A percentile compares a stretch with the other conserved stretches of the same genome.
Conservation (phyloP, 2,797 vertebrate genomes). For the Urophycis tenuis region DNA sequence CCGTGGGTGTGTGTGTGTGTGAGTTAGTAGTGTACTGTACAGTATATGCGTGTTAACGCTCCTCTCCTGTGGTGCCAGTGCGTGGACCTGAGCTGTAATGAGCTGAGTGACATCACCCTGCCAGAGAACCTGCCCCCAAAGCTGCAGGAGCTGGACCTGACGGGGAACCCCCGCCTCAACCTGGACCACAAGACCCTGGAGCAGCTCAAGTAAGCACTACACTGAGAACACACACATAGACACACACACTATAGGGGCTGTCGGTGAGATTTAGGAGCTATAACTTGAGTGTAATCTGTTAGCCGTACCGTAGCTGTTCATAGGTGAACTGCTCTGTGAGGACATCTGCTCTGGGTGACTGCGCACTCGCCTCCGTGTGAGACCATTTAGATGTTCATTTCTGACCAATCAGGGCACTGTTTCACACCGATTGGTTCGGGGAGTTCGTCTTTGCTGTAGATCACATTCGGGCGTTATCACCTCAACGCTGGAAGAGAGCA, state of each 20-base stretch:
- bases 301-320: not conserved
- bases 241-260: not conserved
- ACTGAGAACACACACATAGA: not conserved
- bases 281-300: not conserved
- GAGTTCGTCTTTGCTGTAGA: not conserved
- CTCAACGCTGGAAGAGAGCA: not conserved
- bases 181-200: constrained; percentile 95
- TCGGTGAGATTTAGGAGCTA: not conserved
- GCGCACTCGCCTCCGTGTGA: not conserved
- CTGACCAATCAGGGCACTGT: not conserved
- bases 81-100: constrained; percentile 96
- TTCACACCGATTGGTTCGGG: not conserved
- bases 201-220: constrained; percentile 84
- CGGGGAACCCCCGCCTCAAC: constrained; percentile 89
- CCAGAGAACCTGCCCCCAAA: constrained; percentile 94
- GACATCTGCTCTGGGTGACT: not conserved
- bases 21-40: not conserved
- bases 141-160: constrained; percentile 94
- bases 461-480: not conserved
- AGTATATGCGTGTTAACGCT: constrained; percentile 6
- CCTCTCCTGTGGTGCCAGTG: constrained; percentile 68
- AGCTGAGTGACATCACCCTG: constrained; percentile 85
- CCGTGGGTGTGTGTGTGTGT: not conserved
- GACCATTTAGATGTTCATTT: not conserved
- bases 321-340: not conserved